Base-by-base conservation (phyloP, 1,140 invertebrate species). In the Magallana gigas region DNA sequence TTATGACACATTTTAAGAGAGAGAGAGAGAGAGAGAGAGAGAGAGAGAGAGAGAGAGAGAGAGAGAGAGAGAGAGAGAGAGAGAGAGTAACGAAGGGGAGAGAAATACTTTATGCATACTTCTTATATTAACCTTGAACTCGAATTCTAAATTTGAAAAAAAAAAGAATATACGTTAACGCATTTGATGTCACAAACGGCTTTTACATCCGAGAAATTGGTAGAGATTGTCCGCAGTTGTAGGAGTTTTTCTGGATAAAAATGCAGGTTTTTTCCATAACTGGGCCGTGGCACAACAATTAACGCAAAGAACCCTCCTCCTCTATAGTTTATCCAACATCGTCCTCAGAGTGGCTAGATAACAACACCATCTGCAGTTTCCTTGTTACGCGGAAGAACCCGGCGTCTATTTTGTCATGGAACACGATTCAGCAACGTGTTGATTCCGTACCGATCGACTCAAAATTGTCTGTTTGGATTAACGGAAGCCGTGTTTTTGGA, bases 21-120 rank as follows among this genome's bases (percentile, higher is more conserved):
- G 23, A 23, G 23, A 23, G 23, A 23, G 23, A 23, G 23, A 23
- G 23, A 23, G 23, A 23, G 23, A 23, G 23, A 23, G 23, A 23
- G 23, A 23, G 23, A 23, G 23, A 23, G 23, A 23, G 23, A 23
- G 23, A 23, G 23, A 23, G 23, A 23, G 23, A 23, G 23, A 23
- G 23, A 23, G 23, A 23, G 0, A 0, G 0, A 0, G 0, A 0
- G 0, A 0, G 0, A 0, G 0, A 0, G 0, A 0, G 0, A 0
- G 0, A 0, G 0, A 0, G 0, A 0, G 0, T 0, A 23, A 0
- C 0, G 23, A 23, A 0, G 0, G 23, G 0, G 23, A 23, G 23
- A 23, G 23, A 23, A 0, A 23, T 0, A 23, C 23, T 23, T 0
- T 23, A 23, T 23, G 23, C 23, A 23, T 23, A 23, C 23, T 23